Evolutionary conservation across 2,797 vertebrate species (phyloP).

Genomic region (Echeneis naucrates): DNA sequence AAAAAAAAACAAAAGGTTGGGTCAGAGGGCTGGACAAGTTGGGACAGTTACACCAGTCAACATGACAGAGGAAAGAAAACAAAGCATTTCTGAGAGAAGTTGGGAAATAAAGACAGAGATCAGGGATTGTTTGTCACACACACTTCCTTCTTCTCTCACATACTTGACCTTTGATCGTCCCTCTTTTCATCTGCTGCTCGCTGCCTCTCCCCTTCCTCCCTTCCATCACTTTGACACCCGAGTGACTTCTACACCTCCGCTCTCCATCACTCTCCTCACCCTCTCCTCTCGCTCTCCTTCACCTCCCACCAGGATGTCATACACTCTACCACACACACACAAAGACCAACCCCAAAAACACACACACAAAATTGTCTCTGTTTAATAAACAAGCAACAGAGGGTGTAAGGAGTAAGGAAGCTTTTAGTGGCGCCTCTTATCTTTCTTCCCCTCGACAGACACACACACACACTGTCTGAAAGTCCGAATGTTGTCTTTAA

Average conservation of each 20-base stretch:
- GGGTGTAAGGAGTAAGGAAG: slow-evolving; percentile 60
- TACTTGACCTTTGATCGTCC: slow-evolving; percentile 66
- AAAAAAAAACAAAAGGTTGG: slow-evolving; percentile 28
- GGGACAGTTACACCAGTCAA: slow-evolving; percentile 11
- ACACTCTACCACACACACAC: slow-evolving; percentile 21
- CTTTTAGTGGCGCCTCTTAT: slow-evolving; percentile 75
- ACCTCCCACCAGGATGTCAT: slow-evolving; percentile 43
- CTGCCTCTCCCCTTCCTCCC: slow-evolving; percentile 49
- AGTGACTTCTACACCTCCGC: slow-evolving; percentile 49
- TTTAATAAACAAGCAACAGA: slow-evolving; percentile 71
- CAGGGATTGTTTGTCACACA: slow-evolving; percentile 50
- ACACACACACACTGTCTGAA: slow-evolving; percentile 24
- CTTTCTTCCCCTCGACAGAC: slow-evolving; percentile 65
- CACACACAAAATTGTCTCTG: slow-evolving; percentile 34
- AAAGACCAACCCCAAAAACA: slow-evolving; percentile 18
- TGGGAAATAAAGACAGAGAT: slow-evolving; percentile 47
- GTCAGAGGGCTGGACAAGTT: slow-evolving; percentile 15
- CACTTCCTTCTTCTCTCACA: slow-evolving; percentile 55
- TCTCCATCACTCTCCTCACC: slow-evolving; percentile 49
- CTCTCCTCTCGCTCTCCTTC: slow-evolving; percentile 25
- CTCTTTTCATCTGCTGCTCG: slow-evolving; percentile 44
- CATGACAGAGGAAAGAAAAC: slow-evolving; percentile 35
- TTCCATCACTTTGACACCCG: slow-evolving; percentile 56
- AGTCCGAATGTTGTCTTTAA: slow-evolving; percentile 68
- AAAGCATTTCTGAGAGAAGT: slow-evolving; percentile 33